Base-by-base conservation (phyloP, 2,797 vertebrate species). In the Passerculus sandwichensis region DNA sequence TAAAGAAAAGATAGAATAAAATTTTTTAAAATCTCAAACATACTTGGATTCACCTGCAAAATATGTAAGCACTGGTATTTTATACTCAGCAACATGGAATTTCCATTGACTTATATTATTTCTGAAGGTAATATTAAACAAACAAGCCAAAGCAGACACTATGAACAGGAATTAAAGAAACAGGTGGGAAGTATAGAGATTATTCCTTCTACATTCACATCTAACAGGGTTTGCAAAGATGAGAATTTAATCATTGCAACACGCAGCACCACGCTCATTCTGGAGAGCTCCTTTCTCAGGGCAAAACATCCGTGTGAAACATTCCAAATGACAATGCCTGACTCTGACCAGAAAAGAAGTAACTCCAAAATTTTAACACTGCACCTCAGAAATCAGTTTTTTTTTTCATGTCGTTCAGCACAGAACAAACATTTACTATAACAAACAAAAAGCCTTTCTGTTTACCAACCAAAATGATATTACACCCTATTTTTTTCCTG, bases 281-380 rank as follows among this genome's bases (percentile, higher is more conserved):
- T 85, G 91, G 87, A 94, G 71, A 96, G 75, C 79, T 92, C 82
- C 73, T 45, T 64, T 91, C 67, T 65, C 74, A 25, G 29, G 34
- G 19, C 21, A 60, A 85, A 94, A 36, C 19, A 2, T 48, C 1
- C 19, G 26, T 25, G 17, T 51, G 18, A 67, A 66, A 57, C 40
- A 69, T 22, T 34, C 29, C 53, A n/a, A 29, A n/a, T 27, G 32
- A 57, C n/a, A 77, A 57, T 15, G 7, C 12, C 34, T 44, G 45
- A n/a, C 16, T 79, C 42, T 23, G 61, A 50, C 5, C 4, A 26
- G n/a, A 18, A 54, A 88, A 57, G 13, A 44, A 81, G 2, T 12
- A 59, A 34, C 44, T 74, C n/a, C 32, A 47, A 47, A 8, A 48
- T 89, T 36, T 75, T 62, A 88, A 75, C 19, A 27, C 17, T 19